Evolutionary conservation across 2,113 vertebrate genomes (phyloP).

Genomic region (Sialia sialis): DNA sequence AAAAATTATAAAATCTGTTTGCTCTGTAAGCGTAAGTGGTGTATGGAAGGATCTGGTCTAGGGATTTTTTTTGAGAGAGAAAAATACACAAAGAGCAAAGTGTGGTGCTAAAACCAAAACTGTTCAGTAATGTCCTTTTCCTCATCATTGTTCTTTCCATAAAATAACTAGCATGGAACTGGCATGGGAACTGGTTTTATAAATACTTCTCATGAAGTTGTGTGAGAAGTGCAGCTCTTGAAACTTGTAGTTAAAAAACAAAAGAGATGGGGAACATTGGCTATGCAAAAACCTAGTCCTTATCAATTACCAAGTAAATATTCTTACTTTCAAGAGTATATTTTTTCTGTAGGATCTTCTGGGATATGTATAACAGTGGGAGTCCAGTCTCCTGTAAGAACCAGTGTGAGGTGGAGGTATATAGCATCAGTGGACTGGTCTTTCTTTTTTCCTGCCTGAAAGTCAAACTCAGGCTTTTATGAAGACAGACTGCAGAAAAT

Average conservation of each 20-base stretch:
- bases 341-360: not conserved
- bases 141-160: not conserved
- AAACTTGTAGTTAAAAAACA: not conserved
- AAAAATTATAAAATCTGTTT: not conserved
- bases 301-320: not conserved
- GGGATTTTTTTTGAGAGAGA: not conserved
- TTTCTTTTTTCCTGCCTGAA: not conserved
- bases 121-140: not conserved
- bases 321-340: not conserved
- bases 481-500: not conserved
- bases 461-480: not conserved
- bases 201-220: not conserved
- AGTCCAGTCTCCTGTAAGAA: not conserved
- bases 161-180: not conserved
- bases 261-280: accelerated
- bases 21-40: not conserved
- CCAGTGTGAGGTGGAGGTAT: not conserved
- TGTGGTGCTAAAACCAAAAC: not conserved
- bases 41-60: not conserved
- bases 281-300: not conserved
- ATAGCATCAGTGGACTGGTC: not conserved
- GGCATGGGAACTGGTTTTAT: not conserved
- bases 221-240: not conserved
- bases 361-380: not conserved
- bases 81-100: not conserved